Percentiles rank a stretch among this genome's conserved stretches.
Conservation (phyloP, 2,797 vertebrate genomes). For the Poliocrania exsul region DNA sequence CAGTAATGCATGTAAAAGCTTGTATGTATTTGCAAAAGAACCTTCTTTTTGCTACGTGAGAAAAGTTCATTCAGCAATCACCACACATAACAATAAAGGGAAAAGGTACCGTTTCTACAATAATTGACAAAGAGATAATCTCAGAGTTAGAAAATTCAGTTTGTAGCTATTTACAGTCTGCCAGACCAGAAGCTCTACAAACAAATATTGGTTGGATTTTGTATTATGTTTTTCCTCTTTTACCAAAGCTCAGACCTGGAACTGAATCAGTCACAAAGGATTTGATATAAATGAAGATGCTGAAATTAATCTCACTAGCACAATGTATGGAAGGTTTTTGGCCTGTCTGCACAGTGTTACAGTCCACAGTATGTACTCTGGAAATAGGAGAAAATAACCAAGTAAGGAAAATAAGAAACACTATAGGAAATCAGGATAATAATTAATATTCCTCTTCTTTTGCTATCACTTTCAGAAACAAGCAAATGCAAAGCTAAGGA, state of each 20-base stretch:
- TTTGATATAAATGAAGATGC: neutral
- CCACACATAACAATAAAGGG: neutral
- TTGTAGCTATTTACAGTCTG: neutral
- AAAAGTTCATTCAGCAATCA: neutral
- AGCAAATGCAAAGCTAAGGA: neutral
- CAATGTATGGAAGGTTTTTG: neutral
- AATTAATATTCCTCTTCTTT: neutral
- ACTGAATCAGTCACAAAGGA: neutral
- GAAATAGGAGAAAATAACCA: neutral
- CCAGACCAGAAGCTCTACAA: conserved; percentile 1
- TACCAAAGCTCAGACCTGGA: neutral
- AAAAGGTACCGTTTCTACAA: conserved; percentile 1
- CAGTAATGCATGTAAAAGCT: neutral
- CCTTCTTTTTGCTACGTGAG: neutral
- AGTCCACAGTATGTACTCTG: neutral
- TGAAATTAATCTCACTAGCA: neutral
- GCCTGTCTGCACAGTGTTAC: neutral
- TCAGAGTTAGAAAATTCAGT: conserved; percentile 31
- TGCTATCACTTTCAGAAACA: neutral
- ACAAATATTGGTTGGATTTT: neutral
- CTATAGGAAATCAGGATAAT: neutral
- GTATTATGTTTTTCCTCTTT: neutral
- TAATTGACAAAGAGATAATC: conserved; percentile 35
- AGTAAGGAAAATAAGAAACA: neutral
- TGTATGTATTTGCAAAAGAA: neutral